phyloP scores from a whole-genome alignment of 2,113 vertebrate genomes.

The Malurus alboscapulatus region DNA sequence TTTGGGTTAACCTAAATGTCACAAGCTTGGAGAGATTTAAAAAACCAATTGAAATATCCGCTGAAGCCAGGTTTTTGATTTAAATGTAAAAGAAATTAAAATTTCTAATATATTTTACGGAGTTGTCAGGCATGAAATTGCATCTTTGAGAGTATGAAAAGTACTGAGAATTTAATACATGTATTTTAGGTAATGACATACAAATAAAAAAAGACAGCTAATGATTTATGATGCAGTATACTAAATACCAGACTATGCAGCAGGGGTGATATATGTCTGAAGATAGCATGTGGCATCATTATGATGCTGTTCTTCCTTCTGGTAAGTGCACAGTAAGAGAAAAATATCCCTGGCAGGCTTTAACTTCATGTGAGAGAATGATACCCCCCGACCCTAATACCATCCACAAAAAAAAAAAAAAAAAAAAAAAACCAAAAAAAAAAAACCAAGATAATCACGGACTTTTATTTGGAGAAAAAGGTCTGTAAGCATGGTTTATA shows the following conservation, averaged over 20 bases:
- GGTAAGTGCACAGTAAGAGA: neutral
- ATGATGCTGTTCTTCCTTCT: neutral
- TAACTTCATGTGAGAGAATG: neutral
- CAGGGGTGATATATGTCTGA: neutral
- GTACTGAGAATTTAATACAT: neutral
- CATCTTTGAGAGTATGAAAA: constrained; percentile 10
- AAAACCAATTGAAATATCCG: constrained; percentile 31
- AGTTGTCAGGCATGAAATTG: constrained; percentile 52
- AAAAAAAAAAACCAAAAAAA: neutral
- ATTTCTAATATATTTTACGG: constrained; percentile 55
- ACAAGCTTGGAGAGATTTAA: constrained; percentile 39
- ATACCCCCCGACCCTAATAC: too few relatives aligned
- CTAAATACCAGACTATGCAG: neutral
- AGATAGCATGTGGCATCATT: neutral
- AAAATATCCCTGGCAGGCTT: neutral
- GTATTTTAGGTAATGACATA: constrained; percentile 22
- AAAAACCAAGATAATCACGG: neutral
- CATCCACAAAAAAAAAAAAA: too few relatives aligned
- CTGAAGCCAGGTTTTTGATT: constrained; percentile 64
- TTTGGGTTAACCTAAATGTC: constrained; percentile 67
- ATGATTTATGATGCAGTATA: neutral
- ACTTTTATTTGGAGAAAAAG: neutral
- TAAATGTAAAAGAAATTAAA: constrained; percentile 60
- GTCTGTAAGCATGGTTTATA: neutral
- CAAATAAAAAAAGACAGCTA: constrained; percentile 42